A percentile compares a stretch with the other conserved stretches of the same genome.
phyloP scores from a whole-genome alignment of 2,888 invertebrate species.

The Hofmannophila pseudospretella region DNA sequence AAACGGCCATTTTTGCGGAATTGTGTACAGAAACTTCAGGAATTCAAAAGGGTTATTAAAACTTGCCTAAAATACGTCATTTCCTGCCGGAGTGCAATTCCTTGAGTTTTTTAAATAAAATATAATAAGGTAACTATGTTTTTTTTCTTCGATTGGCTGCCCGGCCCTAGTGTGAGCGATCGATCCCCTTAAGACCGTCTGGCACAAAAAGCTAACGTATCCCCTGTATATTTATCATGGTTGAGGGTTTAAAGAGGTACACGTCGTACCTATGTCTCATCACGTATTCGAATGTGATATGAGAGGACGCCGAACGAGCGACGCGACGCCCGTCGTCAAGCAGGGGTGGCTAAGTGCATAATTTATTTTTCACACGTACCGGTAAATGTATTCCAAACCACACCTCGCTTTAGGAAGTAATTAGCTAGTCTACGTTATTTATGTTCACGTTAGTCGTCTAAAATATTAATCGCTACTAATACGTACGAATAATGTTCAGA shows the following conservation, averaged over 20 bases:
- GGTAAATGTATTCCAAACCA: constrained; percentile 28
- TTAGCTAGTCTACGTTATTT: constrained; percentile 18
- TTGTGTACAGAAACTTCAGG: too few species aligned
- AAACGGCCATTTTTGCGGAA: too few species aligned
- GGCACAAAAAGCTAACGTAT: too few species aligned
- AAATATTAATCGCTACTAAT: constrained; percentile 13
- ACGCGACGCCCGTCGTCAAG: neutral
- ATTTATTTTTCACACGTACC: constrained; percentile 33
- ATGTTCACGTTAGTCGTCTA: constrained; percentile 12
- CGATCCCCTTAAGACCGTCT: too few species aligned
- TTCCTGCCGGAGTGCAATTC: too few species aligned
- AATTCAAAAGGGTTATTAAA: too few species aligned
- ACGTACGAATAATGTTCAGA: too few species aligned
- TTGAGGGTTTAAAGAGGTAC: constrained; percentile 5
- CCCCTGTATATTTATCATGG: neutral
- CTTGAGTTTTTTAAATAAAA: too few species aligned
- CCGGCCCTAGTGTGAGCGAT: too few species aligned
- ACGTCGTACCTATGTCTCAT: constrained; percentile 10
- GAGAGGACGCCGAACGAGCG: constrained; percentile 6
- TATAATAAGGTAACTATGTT: too few species aligned
- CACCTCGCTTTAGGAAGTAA: constrained; percentile 29
- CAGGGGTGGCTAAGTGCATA: constrained; percentile 23
- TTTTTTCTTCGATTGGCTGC: too few species aligned
- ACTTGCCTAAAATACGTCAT: too few species aligned
- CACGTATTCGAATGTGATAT: constrained; percentile 19